These are phyloP conservation scores for Limnephilus rhombicus DNA, from an alignment of 2,888 invertebrate species.

Conservation along the genomic window DNA sequence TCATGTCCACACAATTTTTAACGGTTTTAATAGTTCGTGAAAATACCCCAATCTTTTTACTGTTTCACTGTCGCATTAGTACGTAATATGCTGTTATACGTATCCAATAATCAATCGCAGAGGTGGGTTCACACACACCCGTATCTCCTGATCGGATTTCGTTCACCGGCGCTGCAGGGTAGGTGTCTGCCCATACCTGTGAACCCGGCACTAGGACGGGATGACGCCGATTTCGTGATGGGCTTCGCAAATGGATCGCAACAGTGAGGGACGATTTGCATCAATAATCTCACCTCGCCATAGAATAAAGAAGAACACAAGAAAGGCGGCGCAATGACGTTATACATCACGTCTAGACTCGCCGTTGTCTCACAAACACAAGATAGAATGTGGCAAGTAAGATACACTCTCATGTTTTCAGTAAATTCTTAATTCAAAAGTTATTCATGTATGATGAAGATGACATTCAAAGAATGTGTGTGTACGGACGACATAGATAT, in stretches of 20 bases:
- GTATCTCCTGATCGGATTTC: background rate
- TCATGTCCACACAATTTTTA: no score
- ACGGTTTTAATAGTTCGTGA: background rate
- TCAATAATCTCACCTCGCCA: background rate
- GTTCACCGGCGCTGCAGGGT: background rate
- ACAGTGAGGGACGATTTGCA: background rate
- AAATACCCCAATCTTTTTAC: no score
- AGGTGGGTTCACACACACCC: conserved; percentile 8
- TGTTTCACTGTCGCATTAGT: background rate
- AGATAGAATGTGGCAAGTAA: no score
- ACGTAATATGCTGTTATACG: background rate
- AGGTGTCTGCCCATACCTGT: background rate
- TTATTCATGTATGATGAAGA: no score
- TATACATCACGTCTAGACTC: no score
- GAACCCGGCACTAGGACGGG: background rate
- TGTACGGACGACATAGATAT: no score
- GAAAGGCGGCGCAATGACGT: no score
- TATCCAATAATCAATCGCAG: background rate
- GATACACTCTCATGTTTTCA: no score
- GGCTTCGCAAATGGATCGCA: conserved; percentile 24
- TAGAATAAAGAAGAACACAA: no score
- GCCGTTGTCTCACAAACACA: no score
- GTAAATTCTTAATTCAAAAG: no score
- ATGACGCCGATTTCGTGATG: background rate
- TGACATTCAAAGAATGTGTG: no score